Evolutionary conservation across 2,113 vertebrate genomes (phyloP).

Genomic region (Bufo gargarizans): DNA sequence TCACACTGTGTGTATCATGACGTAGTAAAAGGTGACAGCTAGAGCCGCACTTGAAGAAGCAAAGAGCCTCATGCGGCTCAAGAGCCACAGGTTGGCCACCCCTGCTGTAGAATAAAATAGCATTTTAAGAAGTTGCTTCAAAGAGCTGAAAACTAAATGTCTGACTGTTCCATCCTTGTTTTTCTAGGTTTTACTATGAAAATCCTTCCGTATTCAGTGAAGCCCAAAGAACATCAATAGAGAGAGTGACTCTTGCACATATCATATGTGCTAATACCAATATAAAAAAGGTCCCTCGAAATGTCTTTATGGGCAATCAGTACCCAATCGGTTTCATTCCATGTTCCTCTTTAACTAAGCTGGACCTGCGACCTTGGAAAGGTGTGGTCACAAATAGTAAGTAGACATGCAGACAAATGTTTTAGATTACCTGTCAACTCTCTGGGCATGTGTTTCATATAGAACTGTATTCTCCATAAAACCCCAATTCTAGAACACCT

Average conservation of each 20-base stretch:
- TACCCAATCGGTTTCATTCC: constrained; percentile 63
- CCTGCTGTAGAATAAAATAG: too few species aligned
- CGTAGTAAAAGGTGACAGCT: too few species aligned
- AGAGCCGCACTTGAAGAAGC: too few species aligned
- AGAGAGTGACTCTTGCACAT: constrained; percentile 73
- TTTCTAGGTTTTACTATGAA: constrained; percentile 85
- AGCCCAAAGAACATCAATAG: constrained; percentile 72
- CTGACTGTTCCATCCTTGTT: not conserved
- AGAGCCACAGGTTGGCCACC: too few species aligned
- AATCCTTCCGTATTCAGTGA: constrained; percentile 77
- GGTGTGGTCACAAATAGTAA: not conserved
- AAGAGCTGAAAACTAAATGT: not conserved
- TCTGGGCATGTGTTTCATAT: too few species aligned
- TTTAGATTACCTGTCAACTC: not conserved
- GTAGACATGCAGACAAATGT: not conserved
- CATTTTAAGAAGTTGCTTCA: too few species aligned
- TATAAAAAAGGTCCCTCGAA: constrained; percentile 73
- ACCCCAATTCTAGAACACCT: too few species aligned
- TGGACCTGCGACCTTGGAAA: constrained; percentile 69
- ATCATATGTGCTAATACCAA: constrained; percentile 87
- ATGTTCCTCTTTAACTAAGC: constrained; percentile 62
- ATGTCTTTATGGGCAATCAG: constrained; percentile 70
- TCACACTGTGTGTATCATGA: too few species aligned
- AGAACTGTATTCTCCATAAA: too few species aligned
- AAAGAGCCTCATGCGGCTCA: too few species aligned